Evolutionary conservation across 2,113 vertebrate species (phyloP).

Genomic region (Anthoscopus minutus): DNA sequence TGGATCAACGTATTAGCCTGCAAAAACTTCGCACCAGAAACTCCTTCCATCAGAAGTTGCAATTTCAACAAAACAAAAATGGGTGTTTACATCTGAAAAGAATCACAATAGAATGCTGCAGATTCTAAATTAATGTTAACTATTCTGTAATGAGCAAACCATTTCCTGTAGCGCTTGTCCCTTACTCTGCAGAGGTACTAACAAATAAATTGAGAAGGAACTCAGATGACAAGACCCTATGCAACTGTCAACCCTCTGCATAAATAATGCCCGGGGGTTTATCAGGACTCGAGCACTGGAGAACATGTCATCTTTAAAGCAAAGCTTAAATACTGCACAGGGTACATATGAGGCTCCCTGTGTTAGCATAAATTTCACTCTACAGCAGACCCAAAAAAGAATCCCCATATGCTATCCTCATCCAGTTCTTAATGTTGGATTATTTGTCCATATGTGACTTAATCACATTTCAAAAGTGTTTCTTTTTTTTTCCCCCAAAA

Average conservation of each 20-base stretch:
- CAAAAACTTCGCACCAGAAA: not conserved
- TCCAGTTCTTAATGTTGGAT: not conserved
- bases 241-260: not conserved
- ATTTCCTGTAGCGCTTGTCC: not conserved
- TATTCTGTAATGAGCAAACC: not conserved
- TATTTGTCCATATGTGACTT: slow-evolving; percentile 18
- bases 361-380: not conserved
- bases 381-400: not conserved
- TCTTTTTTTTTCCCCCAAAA: not conserved
- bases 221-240: not conserved
- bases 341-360: not conserved
- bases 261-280: not conserved
- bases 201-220: not conserved
- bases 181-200: not conserved
- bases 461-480: not conserved
- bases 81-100: not conserved
- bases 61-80: not conserved
- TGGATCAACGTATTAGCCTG: not conserved
- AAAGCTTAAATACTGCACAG: not conserved
- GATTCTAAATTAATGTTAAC: not conserved
- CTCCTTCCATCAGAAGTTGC: not conserved
- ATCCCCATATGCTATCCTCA: not conserved
- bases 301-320: not conserved
- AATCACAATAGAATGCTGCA: not conserved
- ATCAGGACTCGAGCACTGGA: not conserved